Evolutionary conservation across 2,888 invertebrate species (phyloP).

Genomic region (Lypha dubia): DNA sequence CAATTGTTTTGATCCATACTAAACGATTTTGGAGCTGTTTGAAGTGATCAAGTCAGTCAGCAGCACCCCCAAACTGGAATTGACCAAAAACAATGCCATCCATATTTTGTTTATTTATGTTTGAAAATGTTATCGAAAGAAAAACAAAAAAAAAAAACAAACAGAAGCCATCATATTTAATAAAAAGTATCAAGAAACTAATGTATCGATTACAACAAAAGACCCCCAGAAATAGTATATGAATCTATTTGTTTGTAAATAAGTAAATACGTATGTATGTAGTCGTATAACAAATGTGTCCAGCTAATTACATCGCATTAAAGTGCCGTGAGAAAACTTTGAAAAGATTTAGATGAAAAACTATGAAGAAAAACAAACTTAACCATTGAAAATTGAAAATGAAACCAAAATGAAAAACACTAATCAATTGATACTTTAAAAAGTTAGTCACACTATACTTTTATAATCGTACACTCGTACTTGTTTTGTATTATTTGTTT

Average conservation of each 20-base stretch:
- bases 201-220: conserved; percentile 56
- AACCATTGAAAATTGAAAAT: conserved; percentile 58
- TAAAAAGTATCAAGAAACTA: conserved; percentile 11
- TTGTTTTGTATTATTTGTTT: not conserved
- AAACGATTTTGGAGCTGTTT: conserved; percentile 38
- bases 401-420: conserved; percentile 56
- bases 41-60: conserved; percentile 35
- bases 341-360: conserved; percentile 37
- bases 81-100: conserved; percentile 64
- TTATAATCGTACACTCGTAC: not conserved
- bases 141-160: not conserved
- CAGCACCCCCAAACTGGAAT: conserved; percentile 63
- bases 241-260: not conserved
- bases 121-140: conserved; percentile 8
- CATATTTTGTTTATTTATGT: conserved; percentile 51
- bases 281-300: too few species aligned
- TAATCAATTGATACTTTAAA: conserved; percentile 63
- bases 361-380: conserved; percentile 46
- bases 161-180: conserved; percentile 56
- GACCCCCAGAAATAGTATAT: conserved; percentile 35
- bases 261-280: not conserved
- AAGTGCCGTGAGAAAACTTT: conserved; percentile 69
- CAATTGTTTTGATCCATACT: not conserved
- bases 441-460: conserved; percentile 26
- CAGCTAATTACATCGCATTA: conserved; percentile 68